These are phyloP conservation scores for Drosophila pallidifrons DNA, from an alignment of 1,140 invertebrate genomes.

Conservation along the genomic window DNA sequence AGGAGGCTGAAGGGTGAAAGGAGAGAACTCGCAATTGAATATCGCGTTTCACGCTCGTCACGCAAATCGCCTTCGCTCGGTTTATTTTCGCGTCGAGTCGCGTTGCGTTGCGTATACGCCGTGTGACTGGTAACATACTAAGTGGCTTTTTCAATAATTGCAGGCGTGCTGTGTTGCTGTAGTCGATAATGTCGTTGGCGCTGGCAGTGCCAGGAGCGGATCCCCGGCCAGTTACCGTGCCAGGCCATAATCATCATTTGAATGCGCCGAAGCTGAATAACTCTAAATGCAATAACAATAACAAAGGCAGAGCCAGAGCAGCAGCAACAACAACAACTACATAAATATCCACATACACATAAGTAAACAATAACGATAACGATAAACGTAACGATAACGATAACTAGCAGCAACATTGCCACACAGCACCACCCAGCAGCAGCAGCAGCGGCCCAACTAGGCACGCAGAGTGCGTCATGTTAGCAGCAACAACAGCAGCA, in stretches of 20 bases:
- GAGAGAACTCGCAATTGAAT: conserved; percentile 42
- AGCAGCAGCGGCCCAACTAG: conserved; percentile 8
- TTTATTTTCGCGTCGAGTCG: neutral
- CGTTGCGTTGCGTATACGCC: conserved; percentile 59
- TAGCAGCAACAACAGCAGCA: conserved; percentile 43
- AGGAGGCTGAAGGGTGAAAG: neutral
- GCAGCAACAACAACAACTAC: conserved; percentile 22
- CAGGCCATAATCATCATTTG: conserved; percentile 57
- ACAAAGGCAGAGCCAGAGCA: conserved; percentile 32
- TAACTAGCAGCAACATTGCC: conserved; percentile 42
- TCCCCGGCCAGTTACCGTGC: conserved; percentile 40
- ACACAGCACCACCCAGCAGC: conserved; percentile 52
- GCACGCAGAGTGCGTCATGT: conserved; percentile 62
- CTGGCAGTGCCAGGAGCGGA: conserved; percentile 69
- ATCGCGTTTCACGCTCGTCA: conserved; percentile 54
- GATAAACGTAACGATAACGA: conserved; percentile 9
- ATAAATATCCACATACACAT: conserved; percentile 19
- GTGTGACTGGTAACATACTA: conserved; percentile 20
- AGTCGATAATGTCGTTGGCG: conserved; percentile 71
- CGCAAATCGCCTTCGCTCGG: conserved; percentile 33
- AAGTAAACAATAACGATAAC: conserved; percentile 31
- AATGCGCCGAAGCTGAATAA: conserved; percentile 47
- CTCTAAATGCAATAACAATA: conserved; percentile 66
- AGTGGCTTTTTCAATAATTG: conserved; percentile 69
- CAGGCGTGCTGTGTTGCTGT: conserved; percentile 65